Evolutionary conservation across 2,888 invertebrate genomes (phyloP).

Genomic region (Ochropacha duplaris): DNA sequence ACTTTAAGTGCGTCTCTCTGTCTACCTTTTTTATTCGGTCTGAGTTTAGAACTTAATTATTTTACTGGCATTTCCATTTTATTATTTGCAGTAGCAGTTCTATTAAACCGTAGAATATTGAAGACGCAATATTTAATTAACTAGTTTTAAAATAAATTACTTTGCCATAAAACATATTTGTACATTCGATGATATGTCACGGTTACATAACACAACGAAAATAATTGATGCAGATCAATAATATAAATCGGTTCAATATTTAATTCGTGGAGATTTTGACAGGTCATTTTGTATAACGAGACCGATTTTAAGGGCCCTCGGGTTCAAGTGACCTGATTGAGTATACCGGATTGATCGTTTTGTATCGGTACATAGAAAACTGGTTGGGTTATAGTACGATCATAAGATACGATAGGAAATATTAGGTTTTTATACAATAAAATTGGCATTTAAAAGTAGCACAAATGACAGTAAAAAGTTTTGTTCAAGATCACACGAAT

Average conservation of each 20-base stretch:
- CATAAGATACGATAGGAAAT: not conserved
- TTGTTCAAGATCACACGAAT: no score
- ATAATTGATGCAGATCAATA: conserved; percentile 26
- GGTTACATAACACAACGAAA: conserved; percentile 21
- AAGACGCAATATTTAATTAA: not conserved
- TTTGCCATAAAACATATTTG: not conserved
- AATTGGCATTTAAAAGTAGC: no score
- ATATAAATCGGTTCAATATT: conserved; percentile 34
- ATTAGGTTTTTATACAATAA: no score
- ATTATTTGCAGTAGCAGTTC: no score
- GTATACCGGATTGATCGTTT: conserved; percentile 7
- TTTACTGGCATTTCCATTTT: no score
- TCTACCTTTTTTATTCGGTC: no score
- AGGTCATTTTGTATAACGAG: conserved; percentile 29
- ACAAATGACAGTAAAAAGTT: no score
- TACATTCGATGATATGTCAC: not conserved
- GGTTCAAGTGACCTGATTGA: not conserved
- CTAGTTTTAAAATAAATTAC: not conserved
- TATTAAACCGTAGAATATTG: no score
- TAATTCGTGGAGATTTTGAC: conserved; percentile 29
- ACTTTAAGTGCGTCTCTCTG: no score
- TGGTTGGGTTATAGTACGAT: not conserved
- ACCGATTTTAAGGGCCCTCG: conserved; percentile 15
- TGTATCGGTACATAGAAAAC: not conserved
- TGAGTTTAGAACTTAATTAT: no score